Evolutionary conservation across 2,797 vertebrate species (phyloP).

Genomic region (Aeoliscus strigatus): DNA sequence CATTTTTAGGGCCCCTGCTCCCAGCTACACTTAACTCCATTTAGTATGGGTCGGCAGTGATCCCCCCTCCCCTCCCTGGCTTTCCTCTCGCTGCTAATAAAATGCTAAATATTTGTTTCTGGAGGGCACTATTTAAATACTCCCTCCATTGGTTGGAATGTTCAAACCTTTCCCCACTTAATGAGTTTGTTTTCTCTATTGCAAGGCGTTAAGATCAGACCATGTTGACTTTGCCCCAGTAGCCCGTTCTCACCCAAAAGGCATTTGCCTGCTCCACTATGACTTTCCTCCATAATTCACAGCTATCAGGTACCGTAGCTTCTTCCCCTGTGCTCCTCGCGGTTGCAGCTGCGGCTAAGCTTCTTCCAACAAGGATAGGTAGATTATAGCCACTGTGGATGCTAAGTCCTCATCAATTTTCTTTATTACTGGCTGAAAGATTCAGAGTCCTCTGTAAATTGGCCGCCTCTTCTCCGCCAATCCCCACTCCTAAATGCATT

Average conservation of each 20-base stretch:
- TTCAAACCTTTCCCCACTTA: slow-evolving; percentile 26
- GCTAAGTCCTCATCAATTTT: slow-evolving; percentile 66
- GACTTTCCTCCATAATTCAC: too few species aligned
- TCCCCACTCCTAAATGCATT: slow-evolving; percentile 60
- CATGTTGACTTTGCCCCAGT: slow-evolving; percentile 12
- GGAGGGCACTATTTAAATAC: slow-evolving; percentile 40
- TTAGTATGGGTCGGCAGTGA: slow-evolving; percentile 57
- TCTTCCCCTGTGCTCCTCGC: too few species aligned
- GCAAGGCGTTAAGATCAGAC: slow-evolving; percentile 12
- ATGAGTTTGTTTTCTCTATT: slow-evolving; percentile 34
- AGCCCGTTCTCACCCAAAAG: slow-evolving; percentile 21
- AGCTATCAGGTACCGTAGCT: too few species aligned
- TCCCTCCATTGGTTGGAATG: slow-evolving; percentile 23
- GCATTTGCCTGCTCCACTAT: too few species aligned
- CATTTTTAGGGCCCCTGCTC: slow-evolving; percentile 59
- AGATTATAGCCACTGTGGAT: slow-evolving; percentile 36
- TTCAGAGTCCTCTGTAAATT: slow-evolving; percentile 36
- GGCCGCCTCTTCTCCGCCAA: slow-evolving; percentile 55
- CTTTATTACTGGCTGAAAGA: slow-evolving; percentile 68
- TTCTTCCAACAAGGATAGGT: too few species aligned
- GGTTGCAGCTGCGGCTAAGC: too few species aligned
- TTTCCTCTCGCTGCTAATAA: slow-evolving; percentile 39
- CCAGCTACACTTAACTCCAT: slow-evolving; percentile 57
- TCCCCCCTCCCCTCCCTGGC: slow-evolving; percentile 12
- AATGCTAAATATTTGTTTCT: slow-evolving; percentile 65